Conservation (phyloP, 2,888 invertebrate genomes). For the Thalpophila matura region DNA sequence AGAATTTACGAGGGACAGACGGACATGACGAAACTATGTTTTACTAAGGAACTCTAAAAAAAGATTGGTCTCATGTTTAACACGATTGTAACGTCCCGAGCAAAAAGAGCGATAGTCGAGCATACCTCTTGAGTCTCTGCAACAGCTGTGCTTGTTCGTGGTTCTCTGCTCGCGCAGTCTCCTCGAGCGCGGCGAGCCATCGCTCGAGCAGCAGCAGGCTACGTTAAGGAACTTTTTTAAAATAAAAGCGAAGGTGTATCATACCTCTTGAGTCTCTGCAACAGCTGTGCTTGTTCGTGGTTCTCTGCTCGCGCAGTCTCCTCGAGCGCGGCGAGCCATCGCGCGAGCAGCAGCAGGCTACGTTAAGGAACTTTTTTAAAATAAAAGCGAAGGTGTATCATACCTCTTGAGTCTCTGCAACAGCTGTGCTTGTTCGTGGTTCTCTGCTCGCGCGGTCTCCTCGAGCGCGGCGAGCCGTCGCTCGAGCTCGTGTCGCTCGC, state of each 20-base stretch:
- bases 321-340: constrained; percentile 94
- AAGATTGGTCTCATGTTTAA: too few species aligned
- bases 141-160: constrained; percentile 93
- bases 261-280: constrained; percentile 93
- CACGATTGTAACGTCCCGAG: too few species aligned
- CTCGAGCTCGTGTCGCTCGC: constrained; percentile 98
- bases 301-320: constrained; percentile 94
- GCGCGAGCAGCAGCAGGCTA: constrained; percentile 95
- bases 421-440: constrained; percentile 93
- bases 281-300: constrained; percentile 93
- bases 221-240: too few species aligned
- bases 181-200: constrained; percentile 94
- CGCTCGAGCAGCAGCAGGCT: constrained; percentile 96
- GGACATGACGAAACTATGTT: too few species aligned
- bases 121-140: constrained; percentile 92
- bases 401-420: constrained; percentile 93
- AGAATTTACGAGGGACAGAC: too few species aligned
- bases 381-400: not conserved
- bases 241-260: too few species aligned
- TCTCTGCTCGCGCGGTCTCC: constrained; percentile 94
- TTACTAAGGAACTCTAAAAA: too few species aligned
- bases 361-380: too few species aligned
- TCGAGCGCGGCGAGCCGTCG: constrained; percentile 95
- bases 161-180: constrained; percentile 93
- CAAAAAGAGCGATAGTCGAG: too few species aligned